Percentiles rank a stretch among this genome's conserved stretches.
phyloP scores from a whole-genome alignment of 2,888 invertebrate species.

The Mesorhabditis belari region DNA sequence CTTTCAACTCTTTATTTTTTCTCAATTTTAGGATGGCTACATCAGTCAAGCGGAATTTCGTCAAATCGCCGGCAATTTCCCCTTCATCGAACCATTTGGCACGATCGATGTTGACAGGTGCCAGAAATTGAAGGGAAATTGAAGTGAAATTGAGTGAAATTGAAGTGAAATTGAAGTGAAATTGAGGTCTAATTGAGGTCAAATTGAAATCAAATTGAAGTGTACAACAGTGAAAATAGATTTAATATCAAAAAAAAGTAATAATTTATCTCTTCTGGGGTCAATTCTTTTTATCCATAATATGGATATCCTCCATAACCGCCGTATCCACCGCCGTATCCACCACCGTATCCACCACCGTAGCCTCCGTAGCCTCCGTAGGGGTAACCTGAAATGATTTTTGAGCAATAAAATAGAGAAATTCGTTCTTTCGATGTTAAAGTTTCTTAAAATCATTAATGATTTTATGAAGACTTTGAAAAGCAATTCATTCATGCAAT shows the following conservation, averaged over 20 bases:
- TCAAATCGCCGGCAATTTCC: constrained; percentile 61
- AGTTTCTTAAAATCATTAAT: too few species aligned
- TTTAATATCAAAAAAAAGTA: too few species aligned
- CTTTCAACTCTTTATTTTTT: neutral
- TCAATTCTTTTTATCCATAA: neutral
- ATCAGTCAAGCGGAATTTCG: constrained; percentile 61
- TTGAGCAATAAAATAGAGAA: neutral
- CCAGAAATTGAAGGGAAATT: too few species aligned
- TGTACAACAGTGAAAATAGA: too few species aligned
- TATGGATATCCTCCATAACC: neutral
- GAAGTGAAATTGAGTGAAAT: too few species aligned
- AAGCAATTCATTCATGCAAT: too few species aligned
- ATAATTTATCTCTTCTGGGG: neutral
- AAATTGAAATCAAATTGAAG: too few species aligned
- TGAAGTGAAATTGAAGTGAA: too few species aligned
- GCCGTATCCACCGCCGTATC: neutral
- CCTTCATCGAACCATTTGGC: constrained; percentile 61
- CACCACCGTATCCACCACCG: neutral
- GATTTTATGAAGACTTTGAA: too few species aligned
- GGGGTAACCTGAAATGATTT: neutral
- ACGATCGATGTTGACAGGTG: constrained; percentile 61
- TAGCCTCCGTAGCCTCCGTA: neutral
- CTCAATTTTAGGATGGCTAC: constrained; percentile 56
- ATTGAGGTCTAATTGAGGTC: too few species aligned
- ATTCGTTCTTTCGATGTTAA: neutral